These are phyloP conservation scores for Achlya flavicornis DNA, from an alignment of 2,888 invertebrate genomes.

Conservation along the genomic window DNA sequence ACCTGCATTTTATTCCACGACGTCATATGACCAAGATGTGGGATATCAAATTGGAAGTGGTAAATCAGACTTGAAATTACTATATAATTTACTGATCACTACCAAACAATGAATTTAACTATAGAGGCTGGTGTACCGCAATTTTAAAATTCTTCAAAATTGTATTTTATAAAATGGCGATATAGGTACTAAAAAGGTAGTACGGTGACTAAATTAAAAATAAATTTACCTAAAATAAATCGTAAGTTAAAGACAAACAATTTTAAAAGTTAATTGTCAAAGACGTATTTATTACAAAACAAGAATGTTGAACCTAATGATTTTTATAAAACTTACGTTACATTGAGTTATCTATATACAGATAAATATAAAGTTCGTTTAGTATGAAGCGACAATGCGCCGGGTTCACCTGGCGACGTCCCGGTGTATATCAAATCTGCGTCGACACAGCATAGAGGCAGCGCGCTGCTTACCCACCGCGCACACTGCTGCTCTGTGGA, in stretches of 20 bases:
- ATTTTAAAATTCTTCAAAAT: no score
- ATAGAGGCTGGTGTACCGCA: no score
- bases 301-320: not conserved
- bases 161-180: no score
- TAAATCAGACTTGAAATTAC: not conserved
- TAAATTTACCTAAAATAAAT: no score
- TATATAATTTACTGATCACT: no score
- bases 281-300: not conserved
- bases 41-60: not conserved
- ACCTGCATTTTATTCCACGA: not conserved
- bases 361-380: conserved; percentile 26
- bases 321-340: not conserved
- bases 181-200: no score
- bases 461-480: conserved; percentile 60
- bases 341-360: not conserved
- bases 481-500: conserved; percentile 69
- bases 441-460: conserved; percentile 83
- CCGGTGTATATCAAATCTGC: conserved; percentile 86
- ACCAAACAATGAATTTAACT: no score
- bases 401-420: conserved; percentile 87
- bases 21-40: not conserved
- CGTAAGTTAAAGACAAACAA: no score
- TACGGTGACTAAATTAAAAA: no score
- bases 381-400: conserved; percentile 42
- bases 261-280: not conserved